phyloP scores from a whole-genome alignment of 2,797 vertebrate species.

The Mastacembelus armatus region DNA sequence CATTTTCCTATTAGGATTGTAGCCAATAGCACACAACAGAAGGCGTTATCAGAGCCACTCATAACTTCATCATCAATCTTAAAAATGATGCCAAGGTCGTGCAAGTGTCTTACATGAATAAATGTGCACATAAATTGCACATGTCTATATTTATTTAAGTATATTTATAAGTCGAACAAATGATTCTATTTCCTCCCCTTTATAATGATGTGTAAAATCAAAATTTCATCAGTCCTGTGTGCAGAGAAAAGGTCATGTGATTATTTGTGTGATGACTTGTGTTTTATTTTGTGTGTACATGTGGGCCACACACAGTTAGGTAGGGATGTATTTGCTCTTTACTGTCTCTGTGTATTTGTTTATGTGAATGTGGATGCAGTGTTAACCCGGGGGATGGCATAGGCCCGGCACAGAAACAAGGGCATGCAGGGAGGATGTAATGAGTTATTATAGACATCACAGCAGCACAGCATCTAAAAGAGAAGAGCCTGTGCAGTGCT shows the following conservation, averaged over 20 bases:
- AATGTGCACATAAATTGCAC: not conserved
- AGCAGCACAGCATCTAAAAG: slow-evolving; percentile 36
- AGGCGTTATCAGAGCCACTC: not conserved
- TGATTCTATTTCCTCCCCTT: not conserved
- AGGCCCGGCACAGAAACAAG: slow-evolving; percentile 27
- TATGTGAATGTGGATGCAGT: slow-evolving; percentile 15
- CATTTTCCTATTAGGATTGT: slow-evolving; percentile 6
- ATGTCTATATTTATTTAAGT: too few relatives aligned
- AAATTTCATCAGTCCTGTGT: slow-evolving; percentile 17
- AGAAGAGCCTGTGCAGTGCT: slow-evolving; percentile 33
- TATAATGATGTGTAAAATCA: not conserved
- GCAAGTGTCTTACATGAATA: not conserved
- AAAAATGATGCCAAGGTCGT: slow-evolving; percentile 24
- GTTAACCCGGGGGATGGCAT: slow-evolving; percentile 25
- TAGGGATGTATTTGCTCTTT: slow-evolving; percentile 7
- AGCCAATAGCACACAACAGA: not conserved
- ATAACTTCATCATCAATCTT: slow-evolving; percentile 25
- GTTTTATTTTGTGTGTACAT: not conserved
- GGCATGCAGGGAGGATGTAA: slow-evolving; percentile 44
- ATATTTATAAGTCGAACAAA: too few relatives aligned
- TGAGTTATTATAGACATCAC: slow-evolving; percentile 53
- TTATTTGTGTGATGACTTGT: slow-evolving; percentile 29
- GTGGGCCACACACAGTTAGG: not conserved
- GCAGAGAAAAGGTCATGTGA: slow-evolving; percentile 2
- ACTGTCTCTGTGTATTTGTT: slow-evolving; percentile 33